phyloP scores from a whole-genome alignment of 2,888 invertebrate genomes.

The Lochmaea capreae region DNA sequence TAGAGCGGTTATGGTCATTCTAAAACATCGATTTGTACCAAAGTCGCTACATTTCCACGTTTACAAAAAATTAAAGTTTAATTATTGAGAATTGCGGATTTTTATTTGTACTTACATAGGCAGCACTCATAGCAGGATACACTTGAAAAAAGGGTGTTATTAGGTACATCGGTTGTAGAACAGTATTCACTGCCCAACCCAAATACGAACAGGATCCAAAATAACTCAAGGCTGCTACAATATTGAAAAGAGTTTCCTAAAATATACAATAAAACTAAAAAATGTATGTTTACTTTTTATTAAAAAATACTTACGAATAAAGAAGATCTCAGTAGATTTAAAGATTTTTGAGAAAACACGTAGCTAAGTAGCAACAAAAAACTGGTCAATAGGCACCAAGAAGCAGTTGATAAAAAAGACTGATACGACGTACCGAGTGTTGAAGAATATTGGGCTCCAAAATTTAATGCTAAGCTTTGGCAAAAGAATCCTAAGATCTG shows the following conservation, averaged over 20 bases:
- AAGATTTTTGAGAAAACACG: slow-evolving; percentile 81
- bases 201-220: slow-evolving; percentile 84
- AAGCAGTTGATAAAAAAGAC: slow-evolving; percentile 83
- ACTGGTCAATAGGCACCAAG: slow-evolving; percentile 84
- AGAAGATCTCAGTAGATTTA: slow-evolving; percentile 80
- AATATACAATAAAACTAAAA: slow-evolving; percentile 52
- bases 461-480: slow-evolving; percentile 83
- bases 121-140: slow-evolving; percentile 90
- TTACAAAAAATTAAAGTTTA: too few relatives aligned
- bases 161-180: slow-evolving; percentile 81
- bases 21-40: too few relatives aligned
- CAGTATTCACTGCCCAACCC: slow-evolving; percentile 81
- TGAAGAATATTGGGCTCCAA: slow-evolving; percentile 78
- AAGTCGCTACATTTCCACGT: too few relatives aligned
- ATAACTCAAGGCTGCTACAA: slow-evolving; percentile 81
- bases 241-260: slow-evolving; percentile 85
- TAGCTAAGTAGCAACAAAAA: slow-evolving; percentile 81
- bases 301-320: slow-evolving; percentile 77
- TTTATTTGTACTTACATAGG: slow-evolving; percentile 76
- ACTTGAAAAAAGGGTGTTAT: slow-evolving; percentile 81
- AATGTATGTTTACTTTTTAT: too few relatives aligned
- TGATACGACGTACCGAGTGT: slow-evolving; percentile 84
- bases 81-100: too few relatives aligned
- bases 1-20: too few relatives aligned
- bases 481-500: slow-evolving; percentile 85